Evolutionary conservation across 37 sponge, comb jelly and placozoan genomes (phyloP), one percentile per base, ranked within the genome.

Genomic region (Tethya wilhelma): DNA sequence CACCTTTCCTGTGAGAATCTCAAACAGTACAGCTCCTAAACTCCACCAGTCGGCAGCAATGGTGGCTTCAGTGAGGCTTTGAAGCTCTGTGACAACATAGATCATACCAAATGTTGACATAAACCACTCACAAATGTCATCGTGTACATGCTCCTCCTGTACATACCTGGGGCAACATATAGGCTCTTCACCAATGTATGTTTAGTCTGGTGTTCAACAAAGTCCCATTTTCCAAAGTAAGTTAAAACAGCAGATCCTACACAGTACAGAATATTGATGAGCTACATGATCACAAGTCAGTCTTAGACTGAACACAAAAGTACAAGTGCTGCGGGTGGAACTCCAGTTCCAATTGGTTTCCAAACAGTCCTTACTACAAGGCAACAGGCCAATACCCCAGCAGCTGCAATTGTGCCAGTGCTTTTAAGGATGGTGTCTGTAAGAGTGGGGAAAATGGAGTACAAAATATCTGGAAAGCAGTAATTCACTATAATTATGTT

Each of bases 21-120:
- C 95, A 81, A 86, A 96, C 33, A 96, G 57, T 42, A 96, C 74
- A 34, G 84, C 94, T 66, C 97, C 97, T 23, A 96, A 25, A 32
- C 91, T 88, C 97, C 97, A 96, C 87, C 94, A 96, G 62, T 96
- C 97, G 68, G 86, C 79, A 0, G 86, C 84, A 3, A 73, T 84
- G 19, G 79, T 30, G 42, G 39, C 31, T 38, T 37, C 25, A 4
- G 56, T 29, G 14, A 58, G 22, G 22, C 20, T 49, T 3, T 38
- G 53, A 1, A 49, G 45, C 42, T 33, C 65, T 56, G 66, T 37
- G 33, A 1, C 23, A 4, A 60, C 12, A 29, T 11, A 29, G 8
- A 68, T 14, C 41, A 30, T 39, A 2, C 1, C n/a, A n/a, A 25
- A 5, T 33, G 26, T 33, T n/a, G n/a, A n/a, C n/a, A n/a, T n/a